Evolutionary conservation across 37 sponge, comb jelly and placozoan genomes (phyloP).

Genomic region (Geodia barretti): DNA sequence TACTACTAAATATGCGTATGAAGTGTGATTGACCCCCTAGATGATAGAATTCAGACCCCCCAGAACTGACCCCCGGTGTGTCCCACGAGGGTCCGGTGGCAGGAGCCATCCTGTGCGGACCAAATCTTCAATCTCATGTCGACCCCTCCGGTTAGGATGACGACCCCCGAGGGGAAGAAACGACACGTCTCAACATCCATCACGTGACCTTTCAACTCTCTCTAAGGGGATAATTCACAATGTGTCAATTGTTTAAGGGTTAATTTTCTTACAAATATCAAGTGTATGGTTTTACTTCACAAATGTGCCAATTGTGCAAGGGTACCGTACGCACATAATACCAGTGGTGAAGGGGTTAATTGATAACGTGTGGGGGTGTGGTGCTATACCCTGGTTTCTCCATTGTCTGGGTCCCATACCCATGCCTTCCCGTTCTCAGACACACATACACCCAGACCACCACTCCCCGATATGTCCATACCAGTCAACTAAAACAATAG

Average conservation of each 20-base stretch:
- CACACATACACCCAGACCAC: conserved; percentile 69
- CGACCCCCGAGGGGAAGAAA: conserved; percentile 93
- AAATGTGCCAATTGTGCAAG: too few relatives aligned
- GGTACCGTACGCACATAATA: background rate
- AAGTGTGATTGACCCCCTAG: too few relatives aligned
- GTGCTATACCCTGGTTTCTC: conserved; percentile 55
- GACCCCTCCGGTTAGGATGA: conserved; percentile 86
- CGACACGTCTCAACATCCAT: conserved; percentile 79
- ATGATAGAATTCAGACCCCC: background rate
- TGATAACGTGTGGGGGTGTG: background rate
- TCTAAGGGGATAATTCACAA: conserved; percentile 25
- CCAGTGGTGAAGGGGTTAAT: background rate
- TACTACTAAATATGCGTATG: background rate
- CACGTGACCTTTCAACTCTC: conserved; percentile 81
- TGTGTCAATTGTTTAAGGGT: too few relatives aligned
- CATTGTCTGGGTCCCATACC: conserved; percentile 83
- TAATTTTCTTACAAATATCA: too few relatives aligned
- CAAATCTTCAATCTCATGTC: conserved; percentile 89
- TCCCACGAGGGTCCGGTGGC: conserved; percentile 81
- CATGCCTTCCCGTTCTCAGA: conserved; percentile 71
- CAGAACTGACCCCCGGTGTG: conserved; percentile 64
- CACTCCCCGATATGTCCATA: conserved; percentile 77
- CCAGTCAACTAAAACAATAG: conserved; percentile 26
- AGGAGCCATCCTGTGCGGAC: conserved; percentile 90
- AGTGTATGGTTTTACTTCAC: too few relatives aligned